A percentile compares a stretch with the other conserved stretches of the same genome.
phyloP scores from a whole-genome alignment of 2,113 vertebrate species.

The Nothocercus nigrocapillus region DNA sequence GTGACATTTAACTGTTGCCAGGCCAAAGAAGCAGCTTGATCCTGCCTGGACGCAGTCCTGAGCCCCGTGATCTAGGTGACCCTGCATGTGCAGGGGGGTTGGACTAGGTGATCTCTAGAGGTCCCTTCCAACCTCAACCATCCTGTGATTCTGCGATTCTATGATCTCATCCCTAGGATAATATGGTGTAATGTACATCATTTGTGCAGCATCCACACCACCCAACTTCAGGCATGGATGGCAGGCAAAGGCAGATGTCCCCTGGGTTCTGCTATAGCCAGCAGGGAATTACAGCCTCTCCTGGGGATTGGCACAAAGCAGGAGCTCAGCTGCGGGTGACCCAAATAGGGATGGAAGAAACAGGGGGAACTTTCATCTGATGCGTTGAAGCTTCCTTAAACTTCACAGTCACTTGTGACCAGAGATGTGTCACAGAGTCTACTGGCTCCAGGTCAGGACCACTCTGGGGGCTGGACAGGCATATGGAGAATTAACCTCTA shows the following conservation, averaged over 20 bases:
- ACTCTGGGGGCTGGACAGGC: neutral
- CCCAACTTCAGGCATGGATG: neutral
- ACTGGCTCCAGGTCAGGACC: neutral
- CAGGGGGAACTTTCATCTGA: neutral
- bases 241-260: neutral
- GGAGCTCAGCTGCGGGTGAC: neutral
- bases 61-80: too few relatives aligned
- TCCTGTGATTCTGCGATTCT: too few relatives aligned
- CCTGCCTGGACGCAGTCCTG: too few relatives aligned
- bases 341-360: neutral
- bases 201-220: accelerated
- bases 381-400: neutral
- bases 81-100: too few relatives aligned
- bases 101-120: too few relatives aligned
- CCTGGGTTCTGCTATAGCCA: neutral
- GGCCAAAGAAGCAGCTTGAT: neutral
- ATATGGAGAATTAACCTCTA: neutral
- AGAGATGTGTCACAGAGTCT: neutral
- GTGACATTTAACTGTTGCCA: neutral
- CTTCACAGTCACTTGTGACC: accelerated
- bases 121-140: too few relatives aligned
- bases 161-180: neutral
- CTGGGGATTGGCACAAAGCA: neutral
- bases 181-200: accelerated
- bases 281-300: neutral